These are phyloP conservation scores for Fukomys damarensis DNA, from an alignment of 2,113 vertebrate genomes.

Conservation along the genomic window DNA sequence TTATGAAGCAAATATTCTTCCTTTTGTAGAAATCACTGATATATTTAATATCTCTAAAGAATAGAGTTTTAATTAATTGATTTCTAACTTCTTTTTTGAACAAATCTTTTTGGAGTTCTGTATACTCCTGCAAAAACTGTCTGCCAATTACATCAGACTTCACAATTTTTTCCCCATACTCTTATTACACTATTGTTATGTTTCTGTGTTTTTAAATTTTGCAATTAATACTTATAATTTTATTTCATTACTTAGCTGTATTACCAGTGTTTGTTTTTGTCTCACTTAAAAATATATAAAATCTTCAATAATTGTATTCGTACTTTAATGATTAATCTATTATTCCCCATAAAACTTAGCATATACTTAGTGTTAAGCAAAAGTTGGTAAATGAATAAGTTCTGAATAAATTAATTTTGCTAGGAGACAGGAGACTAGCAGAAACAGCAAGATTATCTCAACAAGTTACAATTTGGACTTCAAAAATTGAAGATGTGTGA, in stretches of 20 bases:
- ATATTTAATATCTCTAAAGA: neutral
- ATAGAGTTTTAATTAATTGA: neutral
- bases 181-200: neutral
- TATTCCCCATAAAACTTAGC: neutral
- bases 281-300: neutral
- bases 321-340: neutral
- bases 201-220: neutral
- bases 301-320: neutral
- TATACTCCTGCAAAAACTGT: neutral
- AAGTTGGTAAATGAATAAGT: neutral
- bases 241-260: neutral
- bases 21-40: neutral
- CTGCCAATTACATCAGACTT: neutral
- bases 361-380: neutral
- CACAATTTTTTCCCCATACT: neutral
- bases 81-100: neutral
- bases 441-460: neutral
- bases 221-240: neutral
- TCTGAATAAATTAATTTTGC: conserved; percentile 31
- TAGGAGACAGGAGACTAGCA: neutral
- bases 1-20: neutral
- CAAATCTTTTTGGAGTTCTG: neutral
- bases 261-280: neutral
- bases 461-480: neutral
- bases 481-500: neutral